A percentile compares a stretch with the other conserved stretches of the same genome.
These are phyloP conservation scores for Synergus umbraculus DNA, from an alignment of 2,888 invertebrate genomes.

Conservation along the genomic window DNA sequence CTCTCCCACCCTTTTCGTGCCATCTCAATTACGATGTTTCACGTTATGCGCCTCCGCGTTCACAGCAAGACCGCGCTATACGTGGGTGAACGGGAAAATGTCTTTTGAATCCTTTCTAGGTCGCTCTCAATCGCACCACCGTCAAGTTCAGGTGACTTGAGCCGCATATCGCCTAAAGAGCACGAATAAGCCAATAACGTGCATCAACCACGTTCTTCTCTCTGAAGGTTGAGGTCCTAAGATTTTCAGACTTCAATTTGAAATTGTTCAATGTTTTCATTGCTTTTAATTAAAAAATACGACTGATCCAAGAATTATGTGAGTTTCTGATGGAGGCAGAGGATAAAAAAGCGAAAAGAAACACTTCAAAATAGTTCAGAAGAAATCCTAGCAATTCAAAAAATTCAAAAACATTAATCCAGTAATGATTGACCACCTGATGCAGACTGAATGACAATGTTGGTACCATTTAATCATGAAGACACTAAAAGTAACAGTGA, in stretches of 20 bases:
- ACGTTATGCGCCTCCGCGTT: conserved; percentile 62
- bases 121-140: conserved; percentile 63
- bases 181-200: conserved; percentile 7
- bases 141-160: conserved; percentile 54
- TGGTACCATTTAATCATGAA: too few species aligned
- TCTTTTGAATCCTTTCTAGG: conserved; percentile 75
- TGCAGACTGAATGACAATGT: too few species aligned
- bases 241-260: neutral
- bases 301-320: too few species aligned
- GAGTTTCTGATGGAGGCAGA: too few species aligned
- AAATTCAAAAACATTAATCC: too few species aligned
- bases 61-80: conserved; percentile 61
- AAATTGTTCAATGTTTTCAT: too few species aligned
- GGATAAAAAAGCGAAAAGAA: too few species aligned
- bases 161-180: neutral
- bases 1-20: conserved; percentile 62
- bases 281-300: too few species aligned
- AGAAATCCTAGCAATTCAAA: too few species aligned
- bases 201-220: neutral
- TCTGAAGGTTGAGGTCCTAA: neutral
- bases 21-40: conserved; percentile 71
- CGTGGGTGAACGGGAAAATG: conserved; percentile 76
- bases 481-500: too few species aligned
- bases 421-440: too few species aligned
- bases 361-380: too few species aligned